Percentiles rank a stretch among this genome's conserved stretches.
Evolutionary conservation across 2,888 invertebrate species (phyloP).

Genomic region (Dasypolia templi): DNA sequence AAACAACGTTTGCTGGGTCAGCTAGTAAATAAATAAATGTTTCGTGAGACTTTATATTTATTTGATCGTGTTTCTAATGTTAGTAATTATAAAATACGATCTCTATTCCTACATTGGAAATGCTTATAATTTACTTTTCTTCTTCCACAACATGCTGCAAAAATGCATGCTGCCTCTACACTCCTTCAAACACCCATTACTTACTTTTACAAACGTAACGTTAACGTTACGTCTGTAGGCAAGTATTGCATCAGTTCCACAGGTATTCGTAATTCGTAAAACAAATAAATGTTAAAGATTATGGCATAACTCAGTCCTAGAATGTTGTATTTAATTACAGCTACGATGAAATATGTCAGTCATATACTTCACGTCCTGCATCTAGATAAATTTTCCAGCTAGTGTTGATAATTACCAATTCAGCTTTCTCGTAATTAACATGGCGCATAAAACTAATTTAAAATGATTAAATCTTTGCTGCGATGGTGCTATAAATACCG

Average conservation of each 20-base stretch:
- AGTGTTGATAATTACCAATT: slow-evolving; percentile 50
- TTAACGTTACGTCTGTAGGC: background rate
- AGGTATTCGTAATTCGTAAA: slow-evolving; percentile 20
- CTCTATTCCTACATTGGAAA: no score
- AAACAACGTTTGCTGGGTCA: no score
- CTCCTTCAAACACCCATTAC: no score
- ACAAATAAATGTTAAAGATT: slow-evolving; percentile 45
- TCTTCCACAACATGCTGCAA: no score
- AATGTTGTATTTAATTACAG: slow-evolving; percentile 59
- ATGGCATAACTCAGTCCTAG: slow-evolving; percentile 30
- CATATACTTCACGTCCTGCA: slow-evolving; percentile 44
- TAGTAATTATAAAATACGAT: no score
- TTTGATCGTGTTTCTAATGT: background rate
- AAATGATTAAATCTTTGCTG: slow-evolving; percentile 26
- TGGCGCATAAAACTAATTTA: slow-evolving; percentile 43
- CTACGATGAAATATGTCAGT: slow-evolving; percentile 47
- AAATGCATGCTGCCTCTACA: no score
- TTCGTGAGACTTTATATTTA: background rate
- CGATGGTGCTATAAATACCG: slow-evolving; percentile 45
- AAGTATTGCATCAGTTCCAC: slow-evolving; percentile 9
- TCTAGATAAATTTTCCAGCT: slow-evolving; percentile 41
- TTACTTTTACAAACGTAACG: no score
- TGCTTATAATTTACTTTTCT: no score
- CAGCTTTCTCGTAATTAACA: slow-evolving; percentile 44
- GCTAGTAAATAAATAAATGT: no score